These are phyloP conservation scores for Mythimna vitellina DNA, from an alignment of 2,888 invertebrate genomes.

Conservation along the genomic window DNA sequence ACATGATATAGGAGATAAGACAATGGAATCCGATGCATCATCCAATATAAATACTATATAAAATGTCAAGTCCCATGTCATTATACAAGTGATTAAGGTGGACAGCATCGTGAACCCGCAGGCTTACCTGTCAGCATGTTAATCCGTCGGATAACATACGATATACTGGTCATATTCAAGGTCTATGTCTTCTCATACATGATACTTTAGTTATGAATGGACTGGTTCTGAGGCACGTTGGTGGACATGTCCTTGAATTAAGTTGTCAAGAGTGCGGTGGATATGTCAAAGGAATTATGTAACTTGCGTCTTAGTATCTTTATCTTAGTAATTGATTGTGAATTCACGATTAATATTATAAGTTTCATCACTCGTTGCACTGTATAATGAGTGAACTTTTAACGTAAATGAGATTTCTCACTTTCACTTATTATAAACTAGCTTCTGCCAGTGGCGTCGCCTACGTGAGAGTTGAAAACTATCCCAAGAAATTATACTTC, in stretches of 20 bases:
- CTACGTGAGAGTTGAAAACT: too few species aligned
- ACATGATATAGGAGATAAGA: background rate
- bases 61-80: constrained; percentile 19
- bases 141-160: constrained; percentile 42
- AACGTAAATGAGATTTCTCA: background rate
- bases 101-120: constrained; percentile 42
- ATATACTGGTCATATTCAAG: constrained; percentile 25
- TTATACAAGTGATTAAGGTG: constrained; percentile 27
- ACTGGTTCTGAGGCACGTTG: constrained; percentile 11
- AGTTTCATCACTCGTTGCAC: background rate
- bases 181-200: constrained; percentile 28
- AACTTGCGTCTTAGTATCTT: constrained; percentile 8
- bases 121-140: constrained; percentile 43
- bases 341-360: too few species aligned
- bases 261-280: constrained; percentile 17
- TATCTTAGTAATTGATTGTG: background rate
- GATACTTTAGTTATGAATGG: constrained; percentile 16
- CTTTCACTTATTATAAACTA: background rate
- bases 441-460: too few species aligned
- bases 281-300: constrained; percentile 29
- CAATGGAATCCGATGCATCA: background rate
- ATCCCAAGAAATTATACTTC: too few species aligned
- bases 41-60: background rate
- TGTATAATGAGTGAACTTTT: background rate
- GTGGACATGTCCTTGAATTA: constrained; percentile 38